phyloP scores from a whole-genome alignment of 2,888 invertebrate species.

The Branchipolynoe longqiensis region DNA sequence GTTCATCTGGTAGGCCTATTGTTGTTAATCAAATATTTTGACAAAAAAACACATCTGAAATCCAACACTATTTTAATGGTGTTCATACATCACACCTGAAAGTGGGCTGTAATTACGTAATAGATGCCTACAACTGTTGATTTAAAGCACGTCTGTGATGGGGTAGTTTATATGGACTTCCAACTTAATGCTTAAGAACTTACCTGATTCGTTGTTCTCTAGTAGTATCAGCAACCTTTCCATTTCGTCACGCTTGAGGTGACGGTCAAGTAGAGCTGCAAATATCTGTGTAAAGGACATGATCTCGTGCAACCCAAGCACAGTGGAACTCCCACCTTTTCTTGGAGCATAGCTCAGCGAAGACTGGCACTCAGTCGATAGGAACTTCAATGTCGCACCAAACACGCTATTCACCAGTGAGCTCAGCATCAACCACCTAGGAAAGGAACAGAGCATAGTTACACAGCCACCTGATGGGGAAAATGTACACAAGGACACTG shows the following conservation, averaged over 20 bases:
- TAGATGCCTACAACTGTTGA: too few species aligned
- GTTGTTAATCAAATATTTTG: too few species aligned
- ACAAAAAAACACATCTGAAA: too few species aligned
- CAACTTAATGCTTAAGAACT: background rate
- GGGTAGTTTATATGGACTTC: too few species aligned
- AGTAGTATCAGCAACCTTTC: constrained; percentile 66
- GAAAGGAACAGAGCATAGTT: too few species aligned
- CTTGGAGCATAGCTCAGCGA: constrained; percentile 66
- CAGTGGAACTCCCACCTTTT: constrained; percentile 68
- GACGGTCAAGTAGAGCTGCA: constrained; percentile 75
- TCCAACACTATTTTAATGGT: too few species aligned
- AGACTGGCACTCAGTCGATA: constrained; percentile 73
- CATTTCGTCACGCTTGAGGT: constrained; percentile 76
- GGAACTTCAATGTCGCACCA: constrained; percentile 76
- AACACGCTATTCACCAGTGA: constrained; percentile 77
- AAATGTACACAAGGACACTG: too few species aligned
- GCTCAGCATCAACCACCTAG: constrained; percentile 76
- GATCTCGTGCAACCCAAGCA: constrained; percentile 76
- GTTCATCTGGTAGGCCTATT: too few species aligned
- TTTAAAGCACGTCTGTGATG: too few species aligned
- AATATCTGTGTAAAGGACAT: constrained; percentile 76
- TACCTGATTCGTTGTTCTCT: background rate
- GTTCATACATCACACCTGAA: too few species aligned
- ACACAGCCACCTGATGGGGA: too few species aligned
- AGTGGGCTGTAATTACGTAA: too few species aligned